phyloP scores from a whole-genome alignment of 2,113 vertebrate genomes.

The Glaucidium brasilianum region DNA sequence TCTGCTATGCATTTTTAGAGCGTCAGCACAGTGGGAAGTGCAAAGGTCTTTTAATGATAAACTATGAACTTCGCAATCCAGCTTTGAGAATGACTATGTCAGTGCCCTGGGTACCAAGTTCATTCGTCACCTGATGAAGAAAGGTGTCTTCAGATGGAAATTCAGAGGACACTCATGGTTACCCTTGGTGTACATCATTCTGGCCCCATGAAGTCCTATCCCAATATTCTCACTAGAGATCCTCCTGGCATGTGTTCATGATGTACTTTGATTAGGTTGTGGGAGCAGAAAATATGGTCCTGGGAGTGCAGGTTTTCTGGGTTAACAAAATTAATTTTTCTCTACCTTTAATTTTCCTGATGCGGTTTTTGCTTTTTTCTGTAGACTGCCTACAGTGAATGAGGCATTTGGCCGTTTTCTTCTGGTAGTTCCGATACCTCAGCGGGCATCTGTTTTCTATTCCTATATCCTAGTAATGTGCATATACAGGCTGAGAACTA shows the following conservation, averaged over 20 bases:
- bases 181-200: too few relatives aligned
- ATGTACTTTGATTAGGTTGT: not conserved
- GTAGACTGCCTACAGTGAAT: not conserved
- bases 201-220: not conserved
- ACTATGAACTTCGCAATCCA: not conserved
- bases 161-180: not conserved
- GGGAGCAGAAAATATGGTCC: not conserved
- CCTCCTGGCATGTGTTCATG: not conserved
- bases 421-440: not conserved
- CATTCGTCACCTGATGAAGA: not conserved
- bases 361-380: not conserved
- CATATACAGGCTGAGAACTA: fast-evolving
- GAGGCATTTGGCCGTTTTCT: not conserved
- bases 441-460: not conserved
- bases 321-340: not conserved
- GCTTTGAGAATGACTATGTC: not conserved
- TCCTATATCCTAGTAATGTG: fast-evolving
- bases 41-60: constrained; percentile 47
- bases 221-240: fast-evolving
- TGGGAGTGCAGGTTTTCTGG: not conserved
- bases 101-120: not conserved
- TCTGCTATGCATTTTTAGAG: not conserved
- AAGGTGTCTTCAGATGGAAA: not conserved
- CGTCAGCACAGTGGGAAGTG: not conserved
- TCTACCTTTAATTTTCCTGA: not conserved